Percentiles rank a stretch among this genome's conserved stretches.
Conservation (phyloP, 2,888 invertebrate genomes). For the Dione vanillae region DNA sequence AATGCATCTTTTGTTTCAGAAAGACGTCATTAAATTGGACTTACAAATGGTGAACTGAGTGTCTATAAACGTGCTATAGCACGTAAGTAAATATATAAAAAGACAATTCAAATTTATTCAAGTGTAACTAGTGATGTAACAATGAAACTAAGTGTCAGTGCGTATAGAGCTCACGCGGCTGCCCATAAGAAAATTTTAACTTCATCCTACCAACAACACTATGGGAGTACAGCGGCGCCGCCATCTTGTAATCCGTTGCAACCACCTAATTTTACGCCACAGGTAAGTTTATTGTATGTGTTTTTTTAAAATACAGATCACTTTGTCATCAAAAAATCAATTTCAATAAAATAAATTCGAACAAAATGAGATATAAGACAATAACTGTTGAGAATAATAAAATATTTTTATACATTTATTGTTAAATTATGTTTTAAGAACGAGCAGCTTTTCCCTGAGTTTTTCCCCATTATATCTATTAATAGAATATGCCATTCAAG, state of each 20-base stretch:
- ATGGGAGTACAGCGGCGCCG: slow-evolving; percentile 89
- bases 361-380: too few species aligned
- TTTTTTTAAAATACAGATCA: neutral
- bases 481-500: too few species aligned
- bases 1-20: slow-evolving; percentile 28
- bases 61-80: neutral
- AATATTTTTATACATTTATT: too few species aligned
- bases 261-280: slow-evolving; percentile 70
- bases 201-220: slow-evolving; percentile 90
- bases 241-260: slow-evolving; percentile 81
- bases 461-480: too few species aligned
- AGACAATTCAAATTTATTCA: neutral
- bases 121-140: slow-evolving; percentile 13
- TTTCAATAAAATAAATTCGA: neutral
- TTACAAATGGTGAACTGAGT: slow-evolving; percentile 15
- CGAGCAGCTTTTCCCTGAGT: too few species aligned
- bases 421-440: too few species aligned
- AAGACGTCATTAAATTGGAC: neutral
- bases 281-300: slow-evolving; percentile 60
- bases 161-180: slow-evolving; percentile 94
- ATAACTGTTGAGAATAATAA: too few species aligned
- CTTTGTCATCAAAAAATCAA: neutral
- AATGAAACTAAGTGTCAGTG: slow-evolving; percentile 95
- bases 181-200: slow-evolving; percentile 94
- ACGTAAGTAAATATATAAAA: neutral